Evolutionary conservation across 2,797 vertebrate genomes (phyloP), one percentile per base, ranked within the genome.

Genomic region (Pantherophis vulpinus): DNA sequence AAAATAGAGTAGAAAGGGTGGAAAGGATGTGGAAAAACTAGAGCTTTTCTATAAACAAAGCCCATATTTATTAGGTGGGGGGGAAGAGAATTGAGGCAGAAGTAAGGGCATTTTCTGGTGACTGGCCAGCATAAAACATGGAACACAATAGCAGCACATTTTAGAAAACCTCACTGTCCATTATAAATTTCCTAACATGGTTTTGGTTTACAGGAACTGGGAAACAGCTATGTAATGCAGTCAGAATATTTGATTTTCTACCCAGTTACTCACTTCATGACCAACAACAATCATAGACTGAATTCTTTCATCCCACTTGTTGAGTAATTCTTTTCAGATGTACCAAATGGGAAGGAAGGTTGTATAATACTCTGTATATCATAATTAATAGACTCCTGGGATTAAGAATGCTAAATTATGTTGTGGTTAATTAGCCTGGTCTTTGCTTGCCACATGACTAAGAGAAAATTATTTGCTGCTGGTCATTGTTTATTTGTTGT

Each of bases 51-150:
- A 29, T 8, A 7, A 89, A 47, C 20, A 55, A 63, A 37, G 58
- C 5, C 11, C 1, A 14, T 27, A 10, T 1, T 59, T 91, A 74
- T 93, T 20, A 90, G 1, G 5, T 29, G 9, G 1, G 55, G 18
- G 11, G 1, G 8, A 79, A 27, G 1, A 0, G 0, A 0, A 0
- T 3, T 0, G 0, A 11, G 9, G 1, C 0, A 14, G 91, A 86
- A 74, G 60, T 29, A 13, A 7, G 20, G 86, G 90, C 13, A 86
- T 9, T 63, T 58, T 86, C 47, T 89, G 59, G 59, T 20, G 58
- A 55, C 55, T 58, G 55, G 5, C 1, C 18, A n/a, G 27, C 0
- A 37, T 16, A 29, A 20, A 20, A 10, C 54, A 86, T 88, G 63
- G 60, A 89, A 88, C 29, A 93, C 89, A 29, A 4, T 2, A 37